Base-by-base conservation (phyloP, 2,113 vertebrate genomes). In the Trachemys scripta region DNA sequence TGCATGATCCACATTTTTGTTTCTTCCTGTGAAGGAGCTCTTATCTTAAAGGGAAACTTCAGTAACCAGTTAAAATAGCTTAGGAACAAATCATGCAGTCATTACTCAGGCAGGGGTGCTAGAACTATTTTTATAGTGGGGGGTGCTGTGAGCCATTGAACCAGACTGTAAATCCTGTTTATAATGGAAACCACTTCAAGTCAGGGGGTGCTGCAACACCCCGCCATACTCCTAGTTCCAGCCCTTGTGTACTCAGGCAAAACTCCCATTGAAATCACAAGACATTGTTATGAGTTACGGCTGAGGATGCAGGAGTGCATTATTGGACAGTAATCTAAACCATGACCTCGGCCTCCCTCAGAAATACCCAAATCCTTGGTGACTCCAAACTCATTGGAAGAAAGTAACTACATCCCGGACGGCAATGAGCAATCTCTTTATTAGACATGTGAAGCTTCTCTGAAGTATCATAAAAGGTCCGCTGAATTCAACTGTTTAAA, bases 401-500 rank as follows among this genome's bases (percentile, higher is more conserved):
- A 80, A 19, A 0, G 0, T 80, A 87, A 54, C 80, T 47, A 12
- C 12, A 11, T 38, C 11, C 22, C 0, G 1, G n/a, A 69, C 10
- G 49, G 57, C 82, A 86, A 16, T 7, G 79, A 1, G 17, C 86
- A 75, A 51, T 19, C 1, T n/a, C 56, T 51, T 78, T 82, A 25
- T 42, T 75, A n/a, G 19, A 38, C 5, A 8, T 42, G n/a, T 42
- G 69, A 75, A 17, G 82, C 35, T n/a, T 6, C 1, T 17, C 86
- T 59, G 65, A 25, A 50, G 20, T 27, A 57, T 27, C 31, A 53
- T 57, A 57, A 51, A 47, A 86, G n/a, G 29, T n/a, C 59, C 83
- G 25, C n/a, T 14, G 56, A 84, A 12, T 42, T 89, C 51, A 19
- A 59, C 45, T 53, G 29, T 38, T 92, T 50, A 90, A 90, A 87